Base-by-base conservation (phyloP, 2,888 invertebrate species). In the Drosophila nr. perissopoda region DNA sequence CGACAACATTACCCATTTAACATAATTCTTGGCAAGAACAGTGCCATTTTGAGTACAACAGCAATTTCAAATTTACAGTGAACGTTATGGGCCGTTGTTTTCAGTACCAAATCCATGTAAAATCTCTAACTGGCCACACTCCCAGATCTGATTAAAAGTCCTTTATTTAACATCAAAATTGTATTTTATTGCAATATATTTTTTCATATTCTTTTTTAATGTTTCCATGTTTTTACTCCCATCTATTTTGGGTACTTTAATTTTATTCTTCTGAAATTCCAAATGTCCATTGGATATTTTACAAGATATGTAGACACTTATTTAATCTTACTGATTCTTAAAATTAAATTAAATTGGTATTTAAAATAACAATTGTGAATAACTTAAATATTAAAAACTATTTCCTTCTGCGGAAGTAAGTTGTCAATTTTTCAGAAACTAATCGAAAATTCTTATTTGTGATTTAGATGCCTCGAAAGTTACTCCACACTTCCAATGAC, bases 1-100 rank as follows among this genome's bases (percentile, higher is more conserved):
- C 29, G n/a, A n/a, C 59, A 27, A 21, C n/a, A n/a, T 42, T 40
- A 57, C 2, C 21, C 76, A 63, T 36, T 3, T 27, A 75, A 70
- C 70, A 59, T 56, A 31, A 21, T 21, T 49, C 2, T n/a, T 25
- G 16, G n/a, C 29, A n/a, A 11, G 36, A 33, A 51, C 60, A 64
- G 16, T 33, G n/a, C 33, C 36, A 10, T 46, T 63, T 58, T 58
- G 52, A 42, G 11, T 25, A 4, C 29, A 40, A 63, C 57, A 61
- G 40, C 27, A 29, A n/a, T 27, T 56, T 56, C 13, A 29, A 38
- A 56, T 27, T 18, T 3, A 36, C 54, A 38, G 54, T 36, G 36
- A n/a, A n/a, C 13, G 27, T 27, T 56, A 18, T 4, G 8, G 16
- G 25, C 46, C 8, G 16, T 25, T 46, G 46, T 16, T 16, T 7